A percentile compares a stretch with the other conserved stretches of the same genome.
Evolutionary conservation across 1,140 invertebrate genomes (phyloP).

Genomic region (Himalopsyche phryganea): DNA sequence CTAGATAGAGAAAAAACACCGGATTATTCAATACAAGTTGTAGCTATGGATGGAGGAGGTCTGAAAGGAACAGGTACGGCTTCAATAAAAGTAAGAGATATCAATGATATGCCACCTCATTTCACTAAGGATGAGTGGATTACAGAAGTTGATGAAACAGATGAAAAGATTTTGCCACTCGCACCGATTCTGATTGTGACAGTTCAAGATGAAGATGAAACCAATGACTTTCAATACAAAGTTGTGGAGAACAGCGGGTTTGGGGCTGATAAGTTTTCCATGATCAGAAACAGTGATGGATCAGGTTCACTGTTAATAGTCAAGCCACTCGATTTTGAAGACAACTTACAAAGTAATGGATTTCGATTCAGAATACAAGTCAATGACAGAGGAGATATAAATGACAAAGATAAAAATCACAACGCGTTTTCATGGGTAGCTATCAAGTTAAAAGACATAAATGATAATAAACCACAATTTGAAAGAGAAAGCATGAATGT

Average conservation of each 20-base stretch:
- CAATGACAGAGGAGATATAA: conserved; percentile 55
- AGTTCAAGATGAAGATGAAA: conserved; percentile 64
- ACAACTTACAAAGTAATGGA: conserved; percentile 56
- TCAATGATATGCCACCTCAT: conserved; percentile 61
- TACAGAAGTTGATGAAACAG: conserved; percentile 64
- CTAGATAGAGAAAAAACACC: conserved; percentile 64
- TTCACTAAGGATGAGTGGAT: conserved; percentile 66
- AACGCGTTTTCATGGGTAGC: conserved; percentile 63
- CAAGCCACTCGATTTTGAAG: conserved; percentile 60
- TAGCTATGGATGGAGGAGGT: conserved; percentile 60
- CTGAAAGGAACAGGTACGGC: conserved; percentile 58
- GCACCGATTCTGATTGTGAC: conserved; percentile 61
- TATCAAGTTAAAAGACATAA: conserved; percentile 60
- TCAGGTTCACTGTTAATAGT: conserved; percentile 65
- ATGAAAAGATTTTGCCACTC: conserved; percentile 58
- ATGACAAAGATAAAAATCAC: conserved; percentile 59
- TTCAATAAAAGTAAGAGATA: conserved; percentile 60
- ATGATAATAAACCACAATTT: conserved; percentile 62
- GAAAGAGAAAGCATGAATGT: conserved; percentile 59
- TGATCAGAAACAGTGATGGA: conserved; percentile 63
- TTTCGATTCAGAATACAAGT: conserved; percentile 61
- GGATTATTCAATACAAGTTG: conserved; percentile 65
- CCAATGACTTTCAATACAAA: conserved; percentile 54
- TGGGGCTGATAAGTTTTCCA: conserved; percentile 63
- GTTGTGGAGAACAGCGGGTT: conserved; percentile 61